phyloP scores from a whole-genome alignment of 2,113 vertebrate genomes.

The Neolamprologus cancellatus region DNA sequence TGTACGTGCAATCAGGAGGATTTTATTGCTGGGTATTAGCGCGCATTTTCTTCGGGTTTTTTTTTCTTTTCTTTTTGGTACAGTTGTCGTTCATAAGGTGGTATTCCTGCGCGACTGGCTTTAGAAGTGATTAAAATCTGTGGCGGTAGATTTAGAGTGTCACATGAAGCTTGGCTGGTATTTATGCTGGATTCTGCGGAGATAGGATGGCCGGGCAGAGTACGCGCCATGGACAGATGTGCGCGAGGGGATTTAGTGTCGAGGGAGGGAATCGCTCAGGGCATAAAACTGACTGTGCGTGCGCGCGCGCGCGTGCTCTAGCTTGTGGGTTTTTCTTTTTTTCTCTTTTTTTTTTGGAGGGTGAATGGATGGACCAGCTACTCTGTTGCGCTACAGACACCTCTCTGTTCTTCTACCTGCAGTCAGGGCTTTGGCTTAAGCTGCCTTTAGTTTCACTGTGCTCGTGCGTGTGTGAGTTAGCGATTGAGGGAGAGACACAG shows the following conservation, averaged over 20 bases:
- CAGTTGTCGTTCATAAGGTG: neutral
- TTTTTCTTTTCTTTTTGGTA: neutral
- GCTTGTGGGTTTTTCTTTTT: neutral
- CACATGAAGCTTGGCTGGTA: slow-evolving; percentile 2
- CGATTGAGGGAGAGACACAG: neutral
- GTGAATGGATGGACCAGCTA: slow-evolving; percentile 9
- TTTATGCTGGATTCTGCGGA: slow-evolving; percentile 4
- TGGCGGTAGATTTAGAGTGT: slow-evolving; percentile 27
- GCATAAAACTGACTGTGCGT: slow-evolving; percentile 35
- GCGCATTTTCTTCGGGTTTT: neutral
- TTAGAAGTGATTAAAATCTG: slow-evolving; percentile 19
- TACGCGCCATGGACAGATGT: slow-evolving; percentile 66
- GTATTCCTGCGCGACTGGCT: neutral
- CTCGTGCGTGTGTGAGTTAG: neutral
- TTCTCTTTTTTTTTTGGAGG: neutral
- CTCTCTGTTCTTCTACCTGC: slow-evolving; percentile 40
- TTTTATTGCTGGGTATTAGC: neutral
- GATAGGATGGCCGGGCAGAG: slow-evolving; percentile 26
- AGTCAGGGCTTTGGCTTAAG: slow-evolving; percentile 10
- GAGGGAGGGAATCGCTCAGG: slow-evolving; percentile 61
- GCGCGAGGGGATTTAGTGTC: slow-evolving; percentile 60
- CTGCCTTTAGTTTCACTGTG: neutral
- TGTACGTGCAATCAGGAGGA: neutral
- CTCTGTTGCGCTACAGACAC: neutral
- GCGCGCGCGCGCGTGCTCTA: neutral